Percentiles rank a stretch among this genome's conserved stretches.
phyloP scores from a whole-genome alignment of 2,113 vertebrate genomes.

The Sceloporus tristichus region DNA sequence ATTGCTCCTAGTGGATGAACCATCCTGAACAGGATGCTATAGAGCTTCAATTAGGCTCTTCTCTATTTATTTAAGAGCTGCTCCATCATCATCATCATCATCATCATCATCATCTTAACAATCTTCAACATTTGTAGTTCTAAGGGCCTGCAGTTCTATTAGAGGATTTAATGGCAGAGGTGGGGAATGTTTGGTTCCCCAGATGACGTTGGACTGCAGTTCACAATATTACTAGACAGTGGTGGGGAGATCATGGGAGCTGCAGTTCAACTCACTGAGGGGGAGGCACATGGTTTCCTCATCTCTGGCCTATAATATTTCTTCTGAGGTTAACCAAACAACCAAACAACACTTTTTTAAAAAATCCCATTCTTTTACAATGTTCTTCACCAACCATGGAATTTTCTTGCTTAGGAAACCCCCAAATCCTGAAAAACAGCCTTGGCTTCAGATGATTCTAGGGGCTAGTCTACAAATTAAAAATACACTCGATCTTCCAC shows the following conservation, averaged over 20 bases:
- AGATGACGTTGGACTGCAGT: no score
- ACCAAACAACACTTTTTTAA: no score
- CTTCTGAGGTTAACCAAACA: no score
- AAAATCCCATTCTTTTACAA: no score
- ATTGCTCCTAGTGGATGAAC: not conserved
- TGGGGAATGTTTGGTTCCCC: no score
- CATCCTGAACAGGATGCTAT: not conserved
- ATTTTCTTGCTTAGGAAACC: not conserved
- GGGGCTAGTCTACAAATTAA: no score
- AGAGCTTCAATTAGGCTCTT: not conserved
- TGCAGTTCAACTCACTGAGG: not conserved
- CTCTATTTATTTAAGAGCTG: not conserved
- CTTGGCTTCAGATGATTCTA: not conserved
- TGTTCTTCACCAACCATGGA: not conserved
- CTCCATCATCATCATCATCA: not conserved
- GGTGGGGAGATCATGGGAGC: no score
- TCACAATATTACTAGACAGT: no score
- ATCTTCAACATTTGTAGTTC: not conserved
- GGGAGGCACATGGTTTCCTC: not conserved
- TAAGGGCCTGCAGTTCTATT: not conserved
- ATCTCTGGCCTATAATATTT: not conserved
- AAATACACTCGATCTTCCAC: no score
- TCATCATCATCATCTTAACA: not conserved
- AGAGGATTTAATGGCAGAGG: not conserved
- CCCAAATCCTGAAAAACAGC: not conserved